Percentiles rank a stretch among this genome's conserved stretches.
Conservation (phyloP, 2,797 vertebrate species). For the Pterois miles region DNA sequence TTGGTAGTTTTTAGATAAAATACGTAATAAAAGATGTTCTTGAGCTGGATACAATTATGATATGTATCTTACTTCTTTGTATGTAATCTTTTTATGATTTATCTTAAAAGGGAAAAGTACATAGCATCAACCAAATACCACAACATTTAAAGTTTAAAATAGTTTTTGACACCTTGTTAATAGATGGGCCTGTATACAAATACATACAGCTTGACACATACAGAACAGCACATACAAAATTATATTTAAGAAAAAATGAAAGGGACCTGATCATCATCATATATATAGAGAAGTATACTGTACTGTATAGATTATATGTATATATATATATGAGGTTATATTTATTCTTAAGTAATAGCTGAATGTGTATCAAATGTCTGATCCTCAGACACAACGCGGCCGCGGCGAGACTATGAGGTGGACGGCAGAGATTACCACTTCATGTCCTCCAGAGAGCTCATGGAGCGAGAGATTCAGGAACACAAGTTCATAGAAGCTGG, state of each 20-base stretch:
- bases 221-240: background rate
- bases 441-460: slow-evolving; percentile 94
- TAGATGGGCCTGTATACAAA: background rate
- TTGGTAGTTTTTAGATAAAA: no score
- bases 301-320: background rate
- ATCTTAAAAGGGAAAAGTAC: no score
- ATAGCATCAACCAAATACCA: no score
- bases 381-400: slow-evolving; percentile 92
- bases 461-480: slow-evolving; percentile 98
- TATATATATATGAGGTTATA: background rate
- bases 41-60: no score
- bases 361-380: background rate
- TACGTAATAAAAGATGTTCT: no score
- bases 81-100: no score
- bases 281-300: no score
- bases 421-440: slow-evolving; percentile 98
- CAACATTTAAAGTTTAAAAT: background rate
- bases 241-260: background rate
- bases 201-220: background rate
- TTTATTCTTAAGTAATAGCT: background rate
- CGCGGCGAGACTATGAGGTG: slow-evolving; percentile 95
- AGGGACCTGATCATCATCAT: background rate
- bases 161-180: background rate
- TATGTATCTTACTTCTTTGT: no score
- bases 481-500: slow-evolving; percentile 99